A percentile compares a stretch with the other conserved stretches of the same genome.
These are phyloP conservation scores for Crocallis elinguaria DNA, from an alignment of 2,888 invertebrate species.

Conservation along the genomic window DNA sequence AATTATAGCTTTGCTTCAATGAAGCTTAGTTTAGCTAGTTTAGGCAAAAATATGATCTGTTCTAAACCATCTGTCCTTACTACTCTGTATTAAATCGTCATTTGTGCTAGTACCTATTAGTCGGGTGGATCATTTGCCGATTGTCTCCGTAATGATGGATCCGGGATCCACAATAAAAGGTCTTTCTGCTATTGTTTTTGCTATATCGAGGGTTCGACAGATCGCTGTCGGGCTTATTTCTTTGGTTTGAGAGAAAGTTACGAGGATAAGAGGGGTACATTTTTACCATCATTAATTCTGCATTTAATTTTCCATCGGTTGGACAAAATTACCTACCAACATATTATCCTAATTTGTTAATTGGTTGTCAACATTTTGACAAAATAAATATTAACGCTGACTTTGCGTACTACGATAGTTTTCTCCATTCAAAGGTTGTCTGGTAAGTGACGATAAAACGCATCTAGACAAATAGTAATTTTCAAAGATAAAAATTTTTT, in stretches of 20 bases:
- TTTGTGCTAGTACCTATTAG: slow-evolving; percentile 60
- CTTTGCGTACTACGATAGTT: too few relatives aligned
- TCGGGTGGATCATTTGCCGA: slow-evolving; percentile 70
- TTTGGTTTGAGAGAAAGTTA: slow-evolving; percentile 5
- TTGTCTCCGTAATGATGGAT: slow-evolving; percentile 55
- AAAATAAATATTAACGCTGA: too few relatives aligned
- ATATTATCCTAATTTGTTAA: too few relatives aligned
- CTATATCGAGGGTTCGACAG: slow-evolving; percentile 41
- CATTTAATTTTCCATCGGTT: too few relatives aligned
- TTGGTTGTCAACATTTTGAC: too few relatives aligned
- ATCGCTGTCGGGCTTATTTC: slow-evolving; percentile 13
- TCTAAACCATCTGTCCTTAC: not conserved
- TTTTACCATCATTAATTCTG: too few relatives aligned
- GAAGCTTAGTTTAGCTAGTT: not conserved
- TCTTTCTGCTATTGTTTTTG: slow-evolving; percentile 44
- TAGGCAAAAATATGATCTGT: slow-evolving; percentile 3
- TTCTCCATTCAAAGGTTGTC: too few relatives aligned
- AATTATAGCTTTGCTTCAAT: not conserved
- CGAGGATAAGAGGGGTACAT: too few relatives aligned
- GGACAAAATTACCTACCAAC: too few relatives aligned
- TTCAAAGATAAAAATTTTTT: too few relatives aligned
- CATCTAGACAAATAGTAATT: too few relatives aligned
- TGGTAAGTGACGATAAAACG: too few relatives aligned
- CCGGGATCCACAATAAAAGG: slow-evolving; percentile 34
- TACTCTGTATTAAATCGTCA: slow-evolving; percentile 44